Percentiles rank a stretch among this genome's conserved stretches.
Evolutionary conservation across 2,888 invertebrate species (phyloP).

Genomic region (Glaucopsyche alexis): DNA sequence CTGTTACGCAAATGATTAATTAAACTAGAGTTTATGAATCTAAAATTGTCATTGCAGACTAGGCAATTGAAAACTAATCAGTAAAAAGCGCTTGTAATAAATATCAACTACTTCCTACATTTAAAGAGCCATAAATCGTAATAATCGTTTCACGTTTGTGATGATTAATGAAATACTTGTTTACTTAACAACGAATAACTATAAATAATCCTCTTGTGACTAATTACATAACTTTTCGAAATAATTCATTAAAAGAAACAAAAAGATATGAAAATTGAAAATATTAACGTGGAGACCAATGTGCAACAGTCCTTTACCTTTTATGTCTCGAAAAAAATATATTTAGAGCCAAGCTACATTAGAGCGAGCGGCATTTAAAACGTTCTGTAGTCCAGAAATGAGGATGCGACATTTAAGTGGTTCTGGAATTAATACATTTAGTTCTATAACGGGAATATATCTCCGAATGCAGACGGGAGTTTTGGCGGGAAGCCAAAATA

Average conservation of each 20-base stretch:
- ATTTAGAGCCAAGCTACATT: background rate
- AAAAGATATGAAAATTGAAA: background rate
- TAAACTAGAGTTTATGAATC: background rate
- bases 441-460: conserved; percentile 64
- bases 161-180: background rate
- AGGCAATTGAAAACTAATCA: background rate
- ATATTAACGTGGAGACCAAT: background rate
- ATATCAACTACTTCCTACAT: background rate
- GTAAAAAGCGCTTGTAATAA: background rate
- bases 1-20: background rate
- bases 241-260: background rate
- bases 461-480: conserved; percentile 30
- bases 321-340: background rate
- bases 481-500: conserved; percentile 28
- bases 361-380: conserved; percentile 2
- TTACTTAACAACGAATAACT: background rate
- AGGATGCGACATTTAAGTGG: conserved; percentile 30
- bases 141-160: background rate
- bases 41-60: background rate
- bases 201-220: no score
- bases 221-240: background rate
- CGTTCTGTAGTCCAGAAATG: conserved; percentile 2
- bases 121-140: background rate
- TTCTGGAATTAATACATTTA: conserved; percentile 39
- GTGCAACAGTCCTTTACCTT: background rate